Base-by-base conservation (phyloP, 2,113 vertebrate genomes). In the Siniperca knerii region DNA sequence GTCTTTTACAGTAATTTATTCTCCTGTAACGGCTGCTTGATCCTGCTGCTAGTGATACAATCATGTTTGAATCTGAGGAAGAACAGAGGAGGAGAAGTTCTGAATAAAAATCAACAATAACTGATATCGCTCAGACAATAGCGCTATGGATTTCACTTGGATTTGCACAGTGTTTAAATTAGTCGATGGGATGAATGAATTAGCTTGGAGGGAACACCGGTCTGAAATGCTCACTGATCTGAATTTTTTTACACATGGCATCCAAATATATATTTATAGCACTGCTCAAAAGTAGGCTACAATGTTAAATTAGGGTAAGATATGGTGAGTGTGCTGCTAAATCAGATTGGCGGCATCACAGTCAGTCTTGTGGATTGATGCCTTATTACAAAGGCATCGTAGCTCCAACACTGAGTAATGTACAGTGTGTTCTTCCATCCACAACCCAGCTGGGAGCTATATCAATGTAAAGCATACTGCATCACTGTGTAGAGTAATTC, bases 161-260 rank as follows among this genome's bases (percentile, higher is more conserved):
- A 29, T 79, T 67, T 82, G 54, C 70, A 78, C 87, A 85, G 79
- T 87, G 77, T 77, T 87, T 66, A 52, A 54, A 33, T 52, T 37
- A 37, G 9, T 79, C 29, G 25, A 7, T 52, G 42, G 64, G 35
- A 71, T 60, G 8, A 68, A 57, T 67, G 35, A 68, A 81, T 50
- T 9, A 70, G 70, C 64, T 74, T 60, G 35, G 54, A 58, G 67
- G 48, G 33, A 67, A 66, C 48, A 15, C 37, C 0, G 2, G 6
- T 75, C 35, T 50, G 18, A 82, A 84, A 82, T 69, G 67, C 54
- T 82, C 29, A 48, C 65, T 74, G 62, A 80, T 86, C 71, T 71
- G 65, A 70, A 29, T 64, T 42, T 61, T 33, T 77, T 48, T 42
- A 79, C 73, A 86, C 72, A 52, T 77, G 71, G 82, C 75, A 52